phyloP scores from a whole-genome alignment of 2,797 vertebrate species.

The Lacerta bilineata region DNA sequence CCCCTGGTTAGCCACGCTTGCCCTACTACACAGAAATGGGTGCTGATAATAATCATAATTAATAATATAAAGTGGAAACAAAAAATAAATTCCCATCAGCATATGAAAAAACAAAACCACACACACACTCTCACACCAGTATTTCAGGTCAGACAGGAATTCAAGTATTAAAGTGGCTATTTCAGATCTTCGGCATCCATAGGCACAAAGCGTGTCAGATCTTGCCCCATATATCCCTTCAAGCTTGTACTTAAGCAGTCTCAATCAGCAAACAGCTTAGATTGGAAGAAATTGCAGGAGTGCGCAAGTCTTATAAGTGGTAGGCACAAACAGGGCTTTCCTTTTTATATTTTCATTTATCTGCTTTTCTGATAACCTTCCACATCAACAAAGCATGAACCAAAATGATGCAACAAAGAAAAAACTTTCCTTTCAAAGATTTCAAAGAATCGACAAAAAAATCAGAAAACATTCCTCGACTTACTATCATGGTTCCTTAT shows the following conservation, averaged over 20 bases:
- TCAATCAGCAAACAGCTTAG: slow-evolving; percentile 42
- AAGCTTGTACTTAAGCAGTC: slow-evolving; percentile 13
- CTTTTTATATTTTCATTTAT: neutral
- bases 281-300: neutral
- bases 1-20: too few relatives aligned
- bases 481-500: too few relatives aligned
- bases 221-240: slow-evolving; percentile 47
- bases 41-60: too few relatives aligned
- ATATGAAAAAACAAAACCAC: neutral
- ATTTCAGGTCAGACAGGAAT: slow-evolving; percentile 43
- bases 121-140: neutral
- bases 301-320: neutral
- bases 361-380: neutral
- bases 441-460: too few relatives aligned
- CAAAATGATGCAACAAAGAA: too few relatives aligned
- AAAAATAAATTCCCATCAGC: neutral
- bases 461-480: too few relatives aligned
- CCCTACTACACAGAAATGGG: too few relatives aligned
- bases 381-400: too few relatives aligned
- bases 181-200: slow-evolving; percentile 17
- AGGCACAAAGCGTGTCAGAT: neutral
- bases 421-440: too few relatives aligned
- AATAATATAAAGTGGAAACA: too few relatives aligned
- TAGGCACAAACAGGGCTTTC: neutral
- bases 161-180: slow-evolving; percentile 35